Evolutionary conservation across 2,888 invertebrate genomes (phyloP).

Genomic region (Acleris sparsana): DNA sequence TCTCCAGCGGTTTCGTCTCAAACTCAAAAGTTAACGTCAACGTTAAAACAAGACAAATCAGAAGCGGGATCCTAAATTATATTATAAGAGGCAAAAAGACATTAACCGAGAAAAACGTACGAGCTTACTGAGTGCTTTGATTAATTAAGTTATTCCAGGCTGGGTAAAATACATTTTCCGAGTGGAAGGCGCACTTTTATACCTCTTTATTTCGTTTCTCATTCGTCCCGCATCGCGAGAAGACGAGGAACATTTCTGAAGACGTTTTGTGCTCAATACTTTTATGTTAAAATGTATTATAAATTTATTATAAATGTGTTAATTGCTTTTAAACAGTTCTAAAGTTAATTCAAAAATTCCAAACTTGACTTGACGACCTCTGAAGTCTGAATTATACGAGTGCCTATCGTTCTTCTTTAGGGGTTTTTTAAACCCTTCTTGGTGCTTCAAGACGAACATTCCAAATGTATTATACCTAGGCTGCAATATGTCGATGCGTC

Average conservation of each 20-base stretch:
- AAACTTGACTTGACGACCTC: no score
- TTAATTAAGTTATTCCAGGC: slow-evolving; percentile 33
- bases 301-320: no score
- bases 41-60: slow-evolving; percentile 10
- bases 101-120: slow-evolving; percentile 31
- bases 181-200: slow-evolving; percentile 24
- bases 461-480: no score
- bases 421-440: no score
- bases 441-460: no score
- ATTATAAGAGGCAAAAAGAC: slow-evolving; percentile 30
- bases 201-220: slow-evolving; percentile 23
- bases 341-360: no score
- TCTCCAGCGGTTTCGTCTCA: background rate
- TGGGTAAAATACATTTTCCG: slow-evolving; percentile 32
- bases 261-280: slow-evolving; percentile 3
- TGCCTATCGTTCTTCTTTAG: no score
- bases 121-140: slow-evolving; percentile 36
- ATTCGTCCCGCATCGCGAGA: slow-evolving; percentile 32
- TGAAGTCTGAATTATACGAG: no score
- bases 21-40: slow-evolving; percentile 3
- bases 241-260: slow-evolving; percentile 9
- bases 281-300: no score
- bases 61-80: slow-evolving; percentile 20
- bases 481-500: no score
- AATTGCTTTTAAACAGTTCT: no score